Base-by-base conservation (phyloP, 2,888 invertebrate species). In the Drosophila pseudotalamancana region DNA sequence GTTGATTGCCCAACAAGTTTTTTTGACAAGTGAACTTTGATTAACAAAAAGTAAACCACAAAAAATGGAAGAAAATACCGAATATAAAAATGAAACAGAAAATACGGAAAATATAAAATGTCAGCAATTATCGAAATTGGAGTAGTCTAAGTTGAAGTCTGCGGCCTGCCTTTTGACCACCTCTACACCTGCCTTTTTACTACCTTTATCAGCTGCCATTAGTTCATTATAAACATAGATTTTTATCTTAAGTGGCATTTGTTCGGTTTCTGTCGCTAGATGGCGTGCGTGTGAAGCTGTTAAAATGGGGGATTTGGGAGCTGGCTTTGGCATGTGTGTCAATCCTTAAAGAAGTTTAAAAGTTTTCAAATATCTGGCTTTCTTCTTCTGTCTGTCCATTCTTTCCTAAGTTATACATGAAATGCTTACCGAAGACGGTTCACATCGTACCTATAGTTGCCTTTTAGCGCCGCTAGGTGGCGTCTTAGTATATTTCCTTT, bases 121-220 rank as follows among this genome's bases (percentile, higher is more conserved):
- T 21, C 35, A 71, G 45, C 72, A 76, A 72, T 76, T 72, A 71
- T 37, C 23, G 18, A 76, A 72, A 72, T 63, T 55, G 46, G 35
- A 76, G 71, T 57, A 51, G 64, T 45, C 23, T 21, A 40, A 40
- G 23, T 18, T 37, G 14, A 46, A 42, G 25, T 29, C 12, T 19
- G 21, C 16, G 16, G 29, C 12, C 9, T 8, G 16, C 12, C 6
- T 21, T 16, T n/a, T n/a, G n/a, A n/a, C n/a, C n/a, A n/a, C n/a
- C n/a, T n/a, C n/a, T n/a, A n/a, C n/a, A n/a, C n/a, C n/a, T n/a
- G n/a, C n/a, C n/a, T n/a, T n/a, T n/a, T 6, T 12, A 43, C 49
- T 48, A 53, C 51, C 49, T 72, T 57, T 34, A 53, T 40, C 49
- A 56, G n/a, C 23, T 32, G 54, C 21, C 46, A 42, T 39, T 43